Conservation (phyloP, 2,888 invertebrate genomes). For the Brachyopa scutellaris region DNA sequence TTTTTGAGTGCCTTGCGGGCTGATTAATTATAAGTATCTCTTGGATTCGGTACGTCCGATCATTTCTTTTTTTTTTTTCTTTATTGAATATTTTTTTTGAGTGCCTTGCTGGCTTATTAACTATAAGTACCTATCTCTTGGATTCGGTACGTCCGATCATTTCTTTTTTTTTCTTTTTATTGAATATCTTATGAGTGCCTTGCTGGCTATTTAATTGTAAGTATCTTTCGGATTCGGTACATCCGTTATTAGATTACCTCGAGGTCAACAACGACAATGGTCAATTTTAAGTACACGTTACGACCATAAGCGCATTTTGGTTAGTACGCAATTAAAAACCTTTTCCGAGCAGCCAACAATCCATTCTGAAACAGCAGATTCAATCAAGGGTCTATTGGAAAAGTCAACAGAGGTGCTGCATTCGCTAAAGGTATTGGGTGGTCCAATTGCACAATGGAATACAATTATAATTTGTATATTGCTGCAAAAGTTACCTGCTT, state of each 20-base stretch:
- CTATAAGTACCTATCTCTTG: too few species aligned
- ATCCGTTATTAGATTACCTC: slow-evolving; percentile 2
- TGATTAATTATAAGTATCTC: too few species aligned
- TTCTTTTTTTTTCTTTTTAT: too few species aligned
- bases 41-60: too few species aligned
- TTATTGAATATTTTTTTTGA: too few species aligned
- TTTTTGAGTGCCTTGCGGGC: too few species aligned
- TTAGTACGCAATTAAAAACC: slow-evolving; percentile 4
- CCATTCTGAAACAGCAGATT: not conserved
- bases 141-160: too few species aligned
- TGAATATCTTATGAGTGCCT: too few species aligned
- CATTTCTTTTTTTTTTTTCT: too few species aligned
- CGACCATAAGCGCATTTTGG: slow-evolving; percentile 26
- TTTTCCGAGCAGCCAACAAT: slow-evolving; percentile 15
- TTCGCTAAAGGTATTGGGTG: not conserved
- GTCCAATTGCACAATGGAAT: slow-evolving; percentile 3
- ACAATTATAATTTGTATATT: not conserved
- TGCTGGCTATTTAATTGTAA: too few species aligned
- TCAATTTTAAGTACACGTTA: slow-evolving; percentile 12
- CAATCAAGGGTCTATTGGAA: not conserved
- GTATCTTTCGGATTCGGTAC: too few species aligned
- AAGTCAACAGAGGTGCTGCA: slow-evolving; percentile 2
- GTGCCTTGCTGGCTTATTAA: too few species aligned
- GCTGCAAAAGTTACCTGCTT: not conserved
- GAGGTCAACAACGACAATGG: slow-evolving; percentile 15